These are phyloP conservation scores for Octopus bimaculoides DNA, from an alignment of 1,140 invertebrate genomes.

Conservation along the genomic window DNA sequence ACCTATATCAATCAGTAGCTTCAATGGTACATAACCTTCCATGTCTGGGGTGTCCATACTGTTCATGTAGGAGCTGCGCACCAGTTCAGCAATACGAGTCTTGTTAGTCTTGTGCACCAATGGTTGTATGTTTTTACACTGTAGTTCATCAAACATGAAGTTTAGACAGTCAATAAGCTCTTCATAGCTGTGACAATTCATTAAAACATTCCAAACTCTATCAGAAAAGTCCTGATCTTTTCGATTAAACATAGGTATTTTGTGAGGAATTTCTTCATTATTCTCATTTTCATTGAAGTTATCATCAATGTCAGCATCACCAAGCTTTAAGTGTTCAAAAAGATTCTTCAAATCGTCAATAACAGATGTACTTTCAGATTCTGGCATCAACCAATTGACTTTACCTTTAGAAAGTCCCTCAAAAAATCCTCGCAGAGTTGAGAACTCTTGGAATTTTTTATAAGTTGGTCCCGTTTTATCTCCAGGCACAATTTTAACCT, in stretches of 20 bases:
- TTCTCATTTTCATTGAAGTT: constrained; percentile 15
- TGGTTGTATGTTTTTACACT: constrained; percentile 38
- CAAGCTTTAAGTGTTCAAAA: constrained; percentile 19
- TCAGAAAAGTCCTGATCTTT: constrained; percentile 45
- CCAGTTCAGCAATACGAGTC: constrained; percentile 39
- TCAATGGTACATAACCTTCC: constrained; percentile 32
- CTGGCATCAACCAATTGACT: constrained; percentile 31
- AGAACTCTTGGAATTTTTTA: background rate
- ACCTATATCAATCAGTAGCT: constrained; percentile 43
- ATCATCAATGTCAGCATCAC: constrained; percentile 15
- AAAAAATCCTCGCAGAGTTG: background rate
- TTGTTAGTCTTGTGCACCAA: constrained; percentile 40
- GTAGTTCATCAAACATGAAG: constrained; percentile 34
- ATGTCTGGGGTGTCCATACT: constrained; percentile 32
- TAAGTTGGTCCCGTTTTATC: background rate
- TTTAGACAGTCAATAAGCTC: constrained; percentile 34
- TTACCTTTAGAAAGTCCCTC: constrained; percentile 25
- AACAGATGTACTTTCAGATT: constrained; percentile 20
- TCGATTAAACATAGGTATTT: constrained; percentile 22
- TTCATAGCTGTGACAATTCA: constrained; percentile 31
- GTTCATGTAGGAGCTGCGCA: constrained; percentile 36
- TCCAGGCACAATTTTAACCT: constrained; percentile 21
- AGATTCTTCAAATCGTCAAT: constrained; percentile 27
- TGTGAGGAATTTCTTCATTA: constrained; percentile 4
- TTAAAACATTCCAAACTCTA: constrained; percentile 41